phyloP scores from a whole-genome alignment of 2,113 vertebrate species.

The Delphinapterus leucas region DNA sequence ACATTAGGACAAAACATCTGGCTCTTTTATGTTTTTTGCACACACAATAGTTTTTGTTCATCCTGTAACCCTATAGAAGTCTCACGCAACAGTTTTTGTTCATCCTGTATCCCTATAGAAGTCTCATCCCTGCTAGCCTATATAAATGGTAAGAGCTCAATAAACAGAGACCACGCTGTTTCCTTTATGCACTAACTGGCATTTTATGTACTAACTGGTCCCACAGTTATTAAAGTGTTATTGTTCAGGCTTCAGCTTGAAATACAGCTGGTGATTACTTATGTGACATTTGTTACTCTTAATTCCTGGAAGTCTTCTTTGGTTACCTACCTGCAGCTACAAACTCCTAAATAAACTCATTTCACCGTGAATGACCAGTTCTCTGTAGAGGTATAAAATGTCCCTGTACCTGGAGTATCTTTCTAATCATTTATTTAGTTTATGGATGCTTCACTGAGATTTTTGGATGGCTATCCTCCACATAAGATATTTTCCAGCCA shows the following conservation, averaged over 20 bases:
- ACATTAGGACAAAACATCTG: background rate
- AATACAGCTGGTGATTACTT: background rate
- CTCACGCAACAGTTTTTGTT: background rate
- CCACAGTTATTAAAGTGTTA: background rate
- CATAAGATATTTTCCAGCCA: background rate
- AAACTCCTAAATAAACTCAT: background rate
- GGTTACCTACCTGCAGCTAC: background rate
- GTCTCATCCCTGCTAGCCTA: background rate
- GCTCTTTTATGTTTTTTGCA: background rate
- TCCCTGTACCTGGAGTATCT: background rate
- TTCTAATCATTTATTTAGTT: background rate
- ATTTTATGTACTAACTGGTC: background rate
- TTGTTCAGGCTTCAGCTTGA: background rate
- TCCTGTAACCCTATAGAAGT: background rate
- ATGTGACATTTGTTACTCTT: background rate
- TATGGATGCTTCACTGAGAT: background rate
- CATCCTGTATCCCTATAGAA: background rate
- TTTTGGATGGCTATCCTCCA: background rate
- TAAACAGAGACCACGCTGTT: background rate
- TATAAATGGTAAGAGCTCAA: background rate
- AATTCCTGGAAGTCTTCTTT: background rate
- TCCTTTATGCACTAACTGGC: background rate
- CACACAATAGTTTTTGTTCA: background rate
- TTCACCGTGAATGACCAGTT: background rate
- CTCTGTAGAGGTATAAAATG: background rate